Evolutionary conservation across 2,113 vertebrate genomes (phyloP).

Genomic region (Brevimyrus niger): DNA sequence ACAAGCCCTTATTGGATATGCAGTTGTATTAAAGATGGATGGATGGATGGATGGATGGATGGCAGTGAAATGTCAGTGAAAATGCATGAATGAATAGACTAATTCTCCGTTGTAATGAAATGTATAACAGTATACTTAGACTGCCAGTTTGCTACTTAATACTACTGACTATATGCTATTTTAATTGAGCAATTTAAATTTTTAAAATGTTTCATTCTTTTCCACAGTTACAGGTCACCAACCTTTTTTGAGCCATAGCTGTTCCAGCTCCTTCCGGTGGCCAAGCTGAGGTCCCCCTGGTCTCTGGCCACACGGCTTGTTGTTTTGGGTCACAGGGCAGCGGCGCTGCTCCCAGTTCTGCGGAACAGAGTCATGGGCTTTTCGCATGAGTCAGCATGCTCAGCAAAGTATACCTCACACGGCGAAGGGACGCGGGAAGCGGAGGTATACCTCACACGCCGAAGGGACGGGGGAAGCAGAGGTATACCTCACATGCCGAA

Average conservation of each 20-base stretch:
- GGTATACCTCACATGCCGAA: no score
- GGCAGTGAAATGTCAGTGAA: background rate
- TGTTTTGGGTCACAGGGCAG: constrained; percentile 25
- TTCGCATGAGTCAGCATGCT: background rate
- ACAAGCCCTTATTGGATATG: background rate
- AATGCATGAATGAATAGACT: background rate
- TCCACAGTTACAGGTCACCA: background rate
- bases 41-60: background rate
- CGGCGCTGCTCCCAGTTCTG: constrained; percentile 29
- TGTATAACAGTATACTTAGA: background rate
- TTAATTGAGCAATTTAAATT: background rate
- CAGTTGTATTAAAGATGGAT: background rate
- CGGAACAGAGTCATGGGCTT: constrained; percentile 22
- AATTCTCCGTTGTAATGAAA: background rate
- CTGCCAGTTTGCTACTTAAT: background rate
- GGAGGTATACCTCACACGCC: no score
- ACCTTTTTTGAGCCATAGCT: constrained; percentile 22
- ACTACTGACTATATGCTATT: background rate
- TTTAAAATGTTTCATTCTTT: background rate
- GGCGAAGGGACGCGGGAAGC: background rate
- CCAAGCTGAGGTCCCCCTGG: constrained; percentile 42
- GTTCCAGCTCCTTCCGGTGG: constrained; percentile 44
- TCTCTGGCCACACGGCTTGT: constrained; percentile 28
- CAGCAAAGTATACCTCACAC: no score
- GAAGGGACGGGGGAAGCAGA: no score